Base-by-base conservation (phyloP, 2,888 invertebrate genomes). In the Pycnomerus fuliginosus region DNA sequence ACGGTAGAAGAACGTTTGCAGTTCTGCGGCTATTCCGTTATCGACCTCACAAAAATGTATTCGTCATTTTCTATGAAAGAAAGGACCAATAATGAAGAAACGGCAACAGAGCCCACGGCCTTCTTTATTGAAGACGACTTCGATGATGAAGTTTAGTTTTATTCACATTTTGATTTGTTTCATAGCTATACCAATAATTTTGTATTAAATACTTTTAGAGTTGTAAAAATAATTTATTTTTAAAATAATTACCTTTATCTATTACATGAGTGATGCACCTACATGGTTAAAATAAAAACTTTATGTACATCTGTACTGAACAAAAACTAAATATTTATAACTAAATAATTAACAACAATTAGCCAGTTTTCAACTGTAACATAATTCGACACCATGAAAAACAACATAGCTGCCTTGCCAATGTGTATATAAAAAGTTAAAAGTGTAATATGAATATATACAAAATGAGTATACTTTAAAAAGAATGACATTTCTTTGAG, bases 1-100 rank as follows among this genome's bases (percentile, higher is more conserved):
- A 78, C 78, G 23, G 79, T 85, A 1, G 84, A 86, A 57, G 82
- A 80, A 52, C 78, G 80, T 58, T 70, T 88, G 49, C 77, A 80
- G 15, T 78, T 79, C 57, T 87, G 85, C 3, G 82, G 80, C 1
- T 89, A 84, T 66, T 81, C 84, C 1, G 74, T 82, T 25, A 82
- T 88, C 25, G 78, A 83, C 63, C 68, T 88, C 16, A 74, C 75
- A 0, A 75, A 77, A 52, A 58, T 83, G 28, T 82, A 82, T 61
- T 33, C 27, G 2, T 23, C 32, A 5, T 39, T 35, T 29, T 20
- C 7, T 2, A 17, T 4, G 16, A 3, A 10, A 34, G 40, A 12
- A 40, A 24, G 12, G 25, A 29, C n/a, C 3, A 3, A 4, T 15
- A 31, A 33, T 3, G 16, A 31, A 31, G 12, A 2, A 8, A 11